These are phyloP conservation scores for Lophura nycthemera DNA, from an alignment of 2,113 vertebrate species.

Conservation along the genomic window DNA sequence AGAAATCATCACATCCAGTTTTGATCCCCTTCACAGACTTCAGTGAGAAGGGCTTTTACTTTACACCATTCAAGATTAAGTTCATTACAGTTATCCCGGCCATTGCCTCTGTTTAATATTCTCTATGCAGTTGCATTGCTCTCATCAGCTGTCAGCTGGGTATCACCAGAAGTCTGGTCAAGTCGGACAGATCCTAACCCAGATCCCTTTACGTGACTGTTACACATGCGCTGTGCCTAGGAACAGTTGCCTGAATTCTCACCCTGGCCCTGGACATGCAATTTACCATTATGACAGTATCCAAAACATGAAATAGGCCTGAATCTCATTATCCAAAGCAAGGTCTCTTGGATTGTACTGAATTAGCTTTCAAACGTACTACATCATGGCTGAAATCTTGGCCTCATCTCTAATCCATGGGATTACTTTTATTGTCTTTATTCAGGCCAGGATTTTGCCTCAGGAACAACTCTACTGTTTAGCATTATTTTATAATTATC, in stretches of 20 bases:
- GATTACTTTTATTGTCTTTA: not conserved
- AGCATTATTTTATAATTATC: not conserved
- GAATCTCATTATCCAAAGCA: not conserved
- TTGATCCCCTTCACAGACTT: not conserved
- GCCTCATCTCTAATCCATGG: not conserved
- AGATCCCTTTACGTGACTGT: not conserved
- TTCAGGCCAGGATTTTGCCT: not conserved
- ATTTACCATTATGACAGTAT: not conserved
- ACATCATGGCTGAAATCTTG: not conserved
- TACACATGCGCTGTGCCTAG: not conserved
- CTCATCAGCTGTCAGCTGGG: not conserved
- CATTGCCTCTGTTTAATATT: not conserved
- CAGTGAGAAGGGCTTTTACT: not conserved
- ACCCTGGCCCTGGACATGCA: not conserved
- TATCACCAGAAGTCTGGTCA: slow-evolving; percentile 11
- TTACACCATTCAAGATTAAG: not conserved
- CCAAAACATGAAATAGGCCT: not conserved
- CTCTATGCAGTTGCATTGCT: not conserved
- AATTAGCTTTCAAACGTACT: not conserved
- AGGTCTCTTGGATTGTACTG: not conserved
- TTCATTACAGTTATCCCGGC: not conserved
- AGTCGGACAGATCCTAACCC: not conserved
- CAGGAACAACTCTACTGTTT: not conserved
- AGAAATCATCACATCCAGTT: not conserved
- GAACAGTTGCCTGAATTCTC: not conserved